These are phyloP conservation scores for Hylaeus anthracinus DNA, from an alignment of 1,140 invertebrate species.

Conservation along the genomic window DNA sequence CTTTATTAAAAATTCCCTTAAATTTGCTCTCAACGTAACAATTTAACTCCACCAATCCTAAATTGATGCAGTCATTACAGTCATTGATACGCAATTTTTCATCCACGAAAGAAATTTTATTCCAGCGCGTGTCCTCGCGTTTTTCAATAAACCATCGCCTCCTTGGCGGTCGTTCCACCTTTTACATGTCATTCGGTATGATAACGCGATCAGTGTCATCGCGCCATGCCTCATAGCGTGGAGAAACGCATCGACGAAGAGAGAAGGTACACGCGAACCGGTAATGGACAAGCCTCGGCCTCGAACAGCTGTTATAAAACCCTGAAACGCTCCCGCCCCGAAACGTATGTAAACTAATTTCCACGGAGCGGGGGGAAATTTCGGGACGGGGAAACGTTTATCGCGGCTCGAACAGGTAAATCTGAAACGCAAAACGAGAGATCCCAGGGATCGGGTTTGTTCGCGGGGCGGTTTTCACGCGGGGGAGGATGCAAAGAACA, in stretches of 20 bases:
- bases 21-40: too few relatives aligned
- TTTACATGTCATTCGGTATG: too few relatives aligned
- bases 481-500: constrained; percentile 48
- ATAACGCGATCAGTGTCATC: too few relatives aligned
- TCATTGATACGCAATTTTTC: too few relatives aligned
- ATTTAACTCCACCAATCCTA: too few relatives aligned
- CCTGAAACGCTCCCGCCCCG: not conserved
- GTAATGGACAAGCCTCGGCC: not conserved
- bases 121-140: too few relatives aligned
- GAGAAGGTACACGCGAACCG: not conserved
- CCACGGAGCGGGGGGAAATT: not conserved
- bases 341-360: constrained; percentile 44
- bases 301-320: constrained; percentile 19
- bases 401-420: constrained; percentile 9
- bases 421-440: not conserved
- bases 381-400: not conserved
- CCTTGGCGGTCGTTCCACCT: too few relatives aligned
- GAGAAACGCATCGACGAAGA: too few relatives aligned
- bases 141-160: too few relatives aligned
- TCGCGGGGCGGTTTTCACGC: constrained; percentile 32
- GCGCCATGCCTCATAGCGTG: not conserved
- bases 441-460: constrained; percentile 45
- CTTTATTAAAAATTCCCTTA: too few relatives aligned
- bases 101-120: too few relatives aligned
- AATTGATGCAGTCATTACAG: too few relatives aligned